Evolutionary conservation across 92 coral and sea anemone species (phyloP), one percentile per base, ranked within the genome.

Genomic region (Phenganax stokvisi): DNA sequence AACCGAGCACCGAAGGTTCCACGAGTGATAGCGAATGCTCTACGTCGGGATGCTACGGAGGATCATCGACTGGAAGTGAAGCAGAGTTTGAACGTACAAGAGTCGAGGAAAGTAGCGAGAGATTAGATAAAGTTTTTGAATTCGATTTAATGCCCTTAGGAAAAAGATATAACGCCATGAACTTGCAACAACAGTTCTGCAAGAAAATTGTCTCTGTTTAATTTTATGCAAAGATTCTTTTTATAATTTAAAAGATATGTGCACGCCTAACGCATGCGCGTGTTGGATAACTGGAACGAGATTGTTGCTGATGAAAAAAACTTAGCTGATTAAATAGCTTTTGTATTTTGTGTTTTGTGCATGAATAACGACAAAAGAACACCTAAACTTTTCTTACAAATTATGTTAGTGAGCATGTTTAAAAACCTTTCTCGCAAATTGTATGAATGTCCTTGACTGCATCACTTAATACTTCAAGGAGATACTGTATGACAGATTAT

Each of bases 1-100:
- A 79, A 59, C 12, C 57, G 10, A 63, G 12, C 68, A 57, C 25
- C 56, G 81, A 76, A 20, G 69, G 53, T 3, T 79, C 83, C 47
- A 62, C 83, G 74, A 79, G 83, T 54, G 83, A 79, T 25, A 79
- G 83, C 83, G 83, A 79, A 51, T 79, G 74, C 62, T 79, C 83
- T 10, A 79, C 83, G 28, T 79, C 83, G 83, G 83, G 83, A 53
- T 79, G 83, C 53, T 79, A 79, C 83, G 83, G 83, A 63, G 83
- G 83, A 1, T 79, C 83, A 73, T 79, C 83, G 59, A 79, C 83
- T 15, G 83, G 83, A 13, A 79, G 83, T 27, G 83, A 79, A 16
- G 25, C 65, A 12, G 83, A 79, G 10, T 53, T 79, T 8, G 83
- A 79, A 52, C 83, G 74, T 12, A 7, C 59, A 16, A 60, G 11